Base-by-base conservation (phyloP, 2,888 invertebrate genomes). In the Agrenia bidenticulata region DNA sequence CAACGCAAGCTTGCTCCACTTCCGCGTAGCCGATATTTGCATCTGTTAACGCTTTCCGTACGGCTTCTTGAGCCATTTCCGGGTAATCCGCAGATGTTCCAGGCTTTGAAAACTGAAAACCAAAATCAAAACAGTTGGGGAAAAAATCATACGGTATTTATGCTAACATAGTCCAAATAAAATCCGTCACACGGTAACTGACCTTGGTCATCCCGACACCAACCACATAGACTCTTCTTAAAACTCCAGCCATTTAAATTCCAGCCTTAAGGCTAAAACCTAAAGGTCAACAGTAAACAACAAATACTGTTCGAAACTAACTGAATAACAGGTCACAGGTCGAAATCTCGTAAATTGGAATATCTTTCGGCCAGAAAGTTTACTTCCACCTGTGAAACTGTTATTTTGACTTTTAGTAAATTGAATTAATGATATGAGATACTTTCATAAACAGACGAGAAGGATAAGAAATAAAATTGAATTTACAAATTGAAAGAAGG, bases 191-290 rank as follows among this genome's bases (percentile, higher is more conserved):
- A 42, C 11, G 2, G 21, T 62, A 61, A 78, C 77, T 79, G 82
- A 88, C 88, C 84, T 95, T 95, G 70, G 96, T 96, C 96, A 97
- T 97, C 72, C 96, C 96, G 75, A 96, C 95, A 72, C 97, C 97
- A 77, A 96, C 86, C 61, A 96, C 94, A 81, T 86, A 97, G 60
- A 94, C 93, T 81, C 80, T 81, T 45, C 76, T 66, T 56, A 71
- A 42, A n/a, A 60, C 57, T 27, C 67, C 67, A 65, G 64, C 66
- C 67, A 66, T 62, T 53, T 27, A 32, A 32, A 32, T 32, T 11
- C 32, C 32, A 7, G 32, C 32, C n/a, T n/a, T n/a, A 32, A 11
- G 32, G 32, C 32, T 0, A 97, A 96, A 77, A 97, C 94, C 82
- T 97, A n/a, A n/a, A n/a, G n/a, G n/a, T n/a, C n/a, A n/a, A n/a